These are phyloP conservation scores for Drosophila dives DNA, from an alignment of 2,888 invertebrate species.

Conservation along the genomic window DNA sequence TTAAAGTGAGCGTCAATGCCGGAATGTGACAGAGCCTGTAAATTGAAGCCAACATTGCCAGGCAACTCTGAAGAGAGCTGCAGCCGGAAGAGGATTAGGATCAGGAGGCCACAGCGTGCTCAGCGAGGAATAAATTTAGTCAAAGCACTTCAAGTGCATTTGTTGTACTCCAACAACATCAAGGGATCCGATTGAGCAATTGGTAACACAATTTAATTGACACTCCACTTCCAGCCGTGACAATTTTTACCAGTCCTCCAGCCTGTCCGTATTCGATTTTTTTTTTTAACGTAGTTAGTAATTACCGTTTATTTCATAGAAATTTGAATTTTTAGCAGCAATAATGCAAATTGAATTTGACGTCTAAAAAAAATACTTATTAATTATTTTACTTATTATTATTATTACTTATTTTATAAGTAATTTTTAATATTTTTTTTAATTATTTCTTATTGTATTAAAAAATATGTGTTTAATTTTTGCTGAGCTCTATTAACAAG, in stretches of 20 bases:
- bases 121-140: slow-evolving; percentile 5
- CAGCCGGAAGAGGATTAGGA: too few relatives aligned
- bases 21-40: slow-evolving; percentile 27
- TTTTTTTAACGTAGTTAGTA: too few relatives aligned
- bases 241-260: background rate
- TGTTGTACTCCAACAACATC: background rate
- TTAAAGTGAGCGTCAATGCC: slow-evolving; percentile 13
- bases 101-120: background rate
- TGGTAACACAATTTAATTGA: slow-evolving; percentile 1
- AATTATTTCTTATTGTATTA: background rate
- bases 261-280: background rate
- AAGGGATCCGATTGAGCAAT: background rate
- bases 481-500: too few relatives aligned
- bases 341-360: background rate
- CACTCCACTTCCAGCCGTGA: background rate
- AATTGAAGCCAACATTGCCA: slow-evolving; percentile 7
- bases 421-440: background rate
- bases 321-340: background rate
- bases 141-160: slow-evolving; percentile 11
- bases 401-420: too few relatives aligned
- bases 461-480: too few relatives aligned
- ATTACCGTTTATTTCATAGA: too few relatives aligned
- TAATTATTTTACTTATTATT: too few relatives aligned
- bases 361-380: too few relatives aligned
- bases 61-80: background rate